A percentile compares a stretch with the other conserved stretches of the same genome.
phyloP scores from a whole-genome alignment of 2,113 vertebrate genomes.

The Fregata magnificens region DNA sequence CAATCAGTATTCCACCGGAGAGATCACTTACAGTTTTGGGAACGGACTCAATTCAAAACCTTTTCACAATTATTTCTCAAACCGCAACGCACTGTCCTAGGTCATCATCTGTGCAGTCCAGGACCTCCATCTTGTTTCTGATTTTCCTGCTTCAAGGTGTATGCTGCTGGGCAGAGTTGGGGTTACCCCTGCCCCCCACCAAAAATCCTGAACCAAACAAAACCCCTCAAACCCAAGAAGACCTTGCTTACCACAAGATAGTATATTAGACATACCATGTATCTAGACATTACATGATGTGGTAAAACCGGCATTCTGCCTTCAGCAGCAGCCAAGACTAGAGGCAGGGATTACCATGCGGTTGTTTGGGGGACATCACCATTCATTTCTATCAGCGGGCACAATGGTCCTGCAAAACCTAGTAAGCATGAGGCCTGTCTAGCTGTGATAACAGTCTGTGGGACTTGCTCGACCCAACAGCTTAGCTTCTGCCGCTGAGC shows the following conservation, averaged over 20 bases:
- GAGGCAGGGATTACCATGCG: not conserved
- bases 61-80: not conserved
- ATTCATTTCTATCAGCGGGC: not conserved
- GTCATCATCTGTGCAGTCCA: not conserved
- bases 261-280: not conserved
- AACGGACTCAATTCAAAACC: not conserved
- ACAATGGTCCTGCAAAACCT: constrained; percentile 27
- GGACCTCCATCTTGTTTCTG: accelerated
- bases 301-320: not conserved
- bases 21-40: not conserved
- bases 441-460: constrained; percentile 16
- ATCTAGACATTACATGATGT: not conserved
- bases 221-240: not conserved
- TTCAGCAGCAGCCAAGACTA: not conserved
- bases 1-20: not conserved
- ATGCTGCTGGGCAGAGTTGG: not conserved
- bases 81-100: accelerated
- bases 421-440: not conserved
- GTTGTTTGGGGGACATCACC: not conserved
- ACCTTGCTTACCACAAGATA: not conserved
- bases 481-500: constrained; percentile 1
- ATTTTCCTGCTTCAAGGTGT: not conserved
- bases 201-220: not conserved
- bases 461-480: not conserved
- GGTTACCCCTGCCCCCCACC: not conserved